Evolutionary conservation across 1,140 invertebrate genomes (phyloP), one percentile per base, ranked within the genome.

Genomic region (Episyrphus balteatus): DNA sequence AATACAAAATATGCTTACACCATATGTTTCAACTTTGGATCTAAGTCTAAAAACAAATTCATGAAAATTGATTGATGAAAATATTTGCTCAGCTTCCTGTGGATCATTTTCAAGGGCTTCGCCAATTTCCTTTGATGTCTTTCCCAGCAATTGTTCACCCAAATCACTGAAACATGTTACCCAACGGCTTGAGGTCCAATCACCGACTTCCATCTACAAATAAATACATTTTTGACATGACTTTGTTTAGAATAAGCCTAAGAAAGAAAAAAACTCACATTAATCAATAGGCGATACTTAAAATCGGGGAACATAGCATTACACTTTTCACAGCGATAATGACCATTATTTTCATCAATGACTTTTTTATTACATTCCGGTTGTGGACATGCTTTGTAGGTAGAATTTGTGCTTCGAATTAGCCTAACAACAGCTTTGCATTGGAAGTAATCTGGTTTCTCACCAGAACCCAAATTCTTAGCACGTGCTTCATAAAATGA

Each of bases 281-380:
- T 77, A 13, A 88, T 66, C 40, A 98, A 74, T 49, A 96, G 68
- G 39, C 92, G 76, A 71, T 90, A 93, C 55, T 88, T 90, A 62
- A 83, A 98, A 54, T 86, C 84, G 0, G 83, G 80, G 63, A 78
- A 89, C 49, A 90, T 86, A 40, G 79, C 74, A 51, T 84, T 78
- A 67, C 95, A 99, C 68, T 97, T 97, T 66, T 98, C 95, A 68
- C 96, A 99, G 50, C 90, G 76, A 64, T 82, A 98, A 54, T 83
- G 74, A 8, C 86, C 88, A 66, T 92, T 92, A 39, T 84, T 80
- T 42, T 66, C 61, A 71, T 97, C 92, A 21, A 94, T 71, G 1
- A 91, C 78, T 70, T 98, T 98, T 62, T 97, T 98, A 58, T 95
- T 94, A 66, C 93, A 98, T 36, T 79, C 76, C 11, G 83, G 76